Evolutionary conservation across 2,113 vertebrate species (phyloP).

Genomic region (human): GRCh38 chr2:204192001-204192500

Average conservation of each 20-base stretch:
- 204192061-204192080: conserved; percentile 43
- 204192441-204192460: conserved; percentile 60
- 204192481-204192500: conserved; percentile 64
- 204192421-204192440: conserved; percentile 65
- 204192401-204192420: conserved; percentile 76
- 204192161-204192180: conserved; percentile 1
- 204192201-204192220: conserved; percentile 68
- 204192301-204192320: conserved; percentile 77
- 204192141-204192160: conserved; percentile 62
- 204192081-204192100: background rate
- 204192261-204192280: conserved; percentile 81
- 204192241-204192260: conserved; percentile 76
- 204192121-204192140: conserved; percentile 18
- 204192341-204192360: conserved; percentile 86
- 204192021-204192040: conserved; percentile 47
- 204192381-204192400: conserved; percentile 71
- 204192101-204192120: background rate
- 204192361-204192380: conserved; percentile 77
- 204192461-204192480: conserved; percentile 69
- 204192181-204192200: conserved; percentile 70
- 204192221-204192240: conserved; percentile 82
- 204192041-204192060: conserved; percentile 47
- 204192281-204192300: conserved; percentile 76
- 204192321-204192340: conserved; percentile 83
- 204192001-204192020: conserved; percentile 28